Evolutionary conservation across 2,888 invertebrate genomes (phyloP).

Genomic region (Caenorhabditis virilis): DNA sequence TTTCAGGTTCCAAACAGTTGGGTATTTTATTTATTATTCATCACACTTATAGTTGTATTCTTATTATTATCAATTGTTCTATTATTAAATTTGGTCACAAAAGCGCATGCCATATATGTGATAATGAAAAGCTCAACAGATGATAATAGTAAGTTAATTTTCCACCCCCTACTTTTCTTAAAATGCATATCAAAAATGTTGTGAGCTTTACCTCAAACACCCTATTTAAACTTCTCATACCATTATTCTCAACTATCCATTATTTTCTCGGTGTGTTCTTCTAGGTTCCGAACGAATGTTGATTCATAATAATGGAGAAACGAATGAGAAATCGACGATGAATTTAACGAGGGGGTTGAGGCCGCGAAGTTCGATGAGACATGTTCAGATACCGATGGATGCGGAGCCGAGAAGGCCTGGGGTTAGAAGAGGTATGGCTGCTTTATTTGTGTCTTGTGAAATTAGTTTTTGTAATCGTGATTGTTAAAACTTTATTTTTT

Average conservation of each 20-base stretch:
- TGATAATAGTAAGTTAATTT: constrained; percentile 40
- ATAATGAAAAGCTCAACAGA: constrained; percentile 40
- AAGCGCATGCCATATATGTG: constrained; percentile 52
- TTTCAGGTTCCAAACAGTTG: constrained; percentile 64
- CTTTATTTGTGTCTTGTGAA: not conserved
- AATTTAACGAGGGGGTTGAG: constrained; percentile 4
- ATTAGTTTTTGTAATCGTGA: not conserved
- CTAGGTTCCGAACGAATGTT: constrained; percentile 13
- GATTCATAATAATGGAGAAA: constrained; percentile 5
- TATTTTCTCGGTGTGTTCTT: constrained; percentile 2
- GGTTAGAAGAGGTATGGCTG: constrained; percentile 41
- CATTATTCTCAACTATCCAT: not conserved
- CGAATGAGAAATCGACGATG: not conserved
- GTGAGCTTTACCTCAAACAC: too few species aligned
- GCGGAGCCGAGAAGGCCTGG: constrained; percentile 50
- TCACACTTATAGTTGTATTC: constrained; percentile 64
- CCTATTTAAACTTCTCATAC: too few species aligned
- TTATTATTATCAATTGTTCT: constrained; percentile 62
- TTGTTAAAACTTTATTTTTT: not conserved
- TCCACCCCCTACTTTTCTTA: too few species aligned
- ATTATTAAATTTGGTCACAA: constrained; percentile 60
- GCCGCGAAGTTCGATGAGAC: constrained; percentile 31
- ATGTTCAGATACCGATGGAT: constrained; percentile 53
- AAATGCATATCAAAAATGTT: too few species aligned
- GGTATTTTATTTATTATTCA: constrained; percentile 67